Percentiles rank a stretch among this genome's conserved stretches.
Conservation (phyloP, 2,888 invertebrate genomes). For the Tachina lurida region DNA sequence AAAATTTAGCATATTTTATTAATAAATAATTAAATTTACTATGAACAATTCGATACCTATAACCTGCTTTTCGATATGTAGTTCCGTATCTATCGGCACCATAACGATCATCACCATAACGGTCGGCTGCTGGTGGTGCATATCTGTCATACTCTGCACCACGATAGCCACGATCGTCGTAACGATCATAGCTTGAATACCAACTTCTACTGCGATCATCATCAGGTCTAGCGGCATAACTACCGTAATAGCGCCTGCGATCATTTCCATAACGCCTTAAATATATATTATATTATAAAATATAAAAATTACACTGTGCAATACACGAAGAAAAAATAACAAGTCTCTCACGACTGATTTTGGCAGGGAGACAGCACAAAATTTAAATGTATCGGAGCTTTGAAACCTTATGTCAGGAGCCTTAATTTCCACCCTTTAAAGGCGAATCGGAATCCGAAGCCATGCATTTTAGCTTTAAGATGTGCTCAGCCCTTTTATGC, state of each 20-base stretch:
- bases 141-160: constrained; percentile 70
- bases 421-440: too few species aligned
- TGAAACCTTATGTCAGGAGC: too few species aligned
- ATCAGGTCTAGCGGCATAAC: constrained; percentile 76
- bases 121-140: constrained; percentile 37
- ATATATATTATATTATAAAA: neutral
- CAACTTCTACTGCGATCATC: constrained; percentile 77
- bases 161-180: constrained; percentile 77
- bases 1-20: neutral
- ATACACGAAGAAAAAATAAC: too few species aligned
- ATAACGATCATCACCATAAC: constrained; percentile 65
- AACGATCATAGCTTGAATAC: constrained; percentile 77
- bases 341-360: too few species aligned
- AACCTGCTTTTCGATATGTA: constrained; percentile 40
- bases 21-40: neutral
- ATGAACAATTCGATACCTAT: constrained; percentile 29
- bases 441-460: too few species aligned
- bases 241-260: constrained; percentile 72
- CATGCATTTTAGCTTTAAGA: too few species aligned
- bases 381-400: too few species aligned
- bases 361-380: too few species aligned
- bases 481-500: too few species aligned
- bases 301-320: too few species aligned
- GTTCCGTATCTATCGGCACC: constrained; percentile 31
- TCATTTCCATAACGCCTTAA: constrained; percentile 70